phyloP scores from a whole-genome alignment of 2,113 vertebrate species.

The Pipra filicauda region DNA sequence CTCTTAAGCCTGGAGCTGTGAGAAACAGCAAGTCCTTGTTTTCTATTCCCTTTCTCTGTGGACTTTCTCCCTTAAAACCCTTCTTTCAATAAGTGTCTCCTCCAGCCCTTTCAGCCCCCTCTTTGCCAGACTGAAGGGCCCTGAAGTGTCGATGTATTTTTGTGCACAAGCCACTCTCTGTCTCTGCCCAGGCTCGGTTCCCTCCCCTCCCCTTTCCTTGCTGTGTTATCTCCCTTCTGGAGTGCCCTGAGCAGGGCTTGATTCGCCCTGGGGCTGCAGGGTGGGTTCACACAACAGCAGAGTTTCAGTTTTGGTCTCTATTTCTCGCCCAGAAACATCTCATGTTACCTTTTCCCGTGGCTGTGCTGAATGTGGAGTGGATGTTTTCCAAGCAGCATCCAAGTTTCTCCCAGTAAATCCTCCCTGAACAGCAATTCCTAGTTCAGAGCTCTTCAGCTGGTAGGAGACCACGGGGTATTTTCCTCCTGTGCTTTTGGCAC shows the following conservation, averaged over 20 bases:
- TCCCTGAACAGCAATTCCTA: neutral
- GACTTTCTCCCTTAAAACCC: too few species aligned
- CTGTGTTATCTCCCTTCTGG: neutral
- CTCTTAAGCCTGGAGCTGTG: neutral
- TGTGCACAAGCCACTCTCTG: neutral
- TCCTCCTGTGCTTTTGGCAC: neutral
- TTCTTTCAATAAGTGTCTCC: neutral
- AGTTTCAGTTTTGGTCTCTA: neutral
- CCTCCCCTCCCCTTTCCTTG: neutral
- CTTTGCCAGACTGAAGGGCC: neutral
- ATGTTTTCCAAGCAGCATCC: neutral
- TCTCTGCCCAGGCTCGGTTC: neutral
- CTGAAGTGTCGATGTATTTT: neutral
- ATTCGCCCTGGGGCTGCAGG: neutral
- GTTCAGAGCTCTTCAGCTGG: neutral
- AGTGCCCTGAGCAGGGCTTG: neutral
- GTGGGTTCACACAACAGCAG: neutral
- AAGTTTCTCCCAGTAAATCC: rapidly evolving
- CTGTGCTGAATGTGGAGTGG: neutral
- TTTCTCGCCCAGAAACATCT: neutral
- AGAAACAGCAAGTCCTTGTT: neutral
- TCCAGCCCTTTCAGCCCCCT: neutral
- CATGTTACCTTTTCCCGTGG: rapidly evolving
- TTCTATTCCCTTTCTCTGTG: rapidly evolving
- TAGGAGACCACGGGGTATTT: rapidly evolving